Conservation (phyloP, 2,888 invertebrate genomes). For the Cheilosia vernalis region DNA sequence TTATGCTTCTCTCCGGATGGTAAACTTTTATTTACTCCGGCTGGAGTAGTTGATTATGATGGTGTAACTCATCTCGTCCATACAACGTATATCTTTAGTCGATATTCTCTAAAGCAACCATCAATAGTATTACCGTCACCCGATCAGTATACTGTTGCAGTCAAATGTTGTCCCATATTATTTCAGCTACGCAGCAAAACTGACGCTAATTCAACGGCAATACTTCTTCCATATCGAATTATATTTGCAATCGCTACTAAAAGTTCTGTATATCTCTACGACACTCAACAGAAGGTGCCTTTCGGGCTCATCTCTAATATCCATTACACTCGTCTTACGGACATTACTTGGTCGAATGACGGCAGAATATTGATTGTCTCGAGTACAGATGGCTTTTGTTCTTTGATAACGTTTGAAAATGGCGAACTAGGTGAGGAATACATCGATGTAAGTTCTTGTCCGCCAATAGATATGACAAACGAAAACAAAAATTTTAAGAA, state of each 20-base stretch:
- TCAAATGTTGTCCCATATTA: constrained; percentile 91
- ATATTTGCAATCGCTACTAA: constrained; percentile 96
- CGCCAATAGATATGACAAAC: constrained; percentile 76
- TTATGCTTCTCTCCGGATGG: constrained; percentile 97
- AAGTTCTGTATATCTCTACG: constrained; percentile 92
- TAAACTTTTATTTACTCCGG: constrained; percentile 93
- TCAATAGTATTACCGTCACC: constrained; percentile 90
- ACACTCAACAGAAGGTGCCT: constrained; percentile 92
- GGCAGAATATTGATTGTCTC: constrained; percentile 90
- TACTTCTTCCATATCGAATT: constrained; percentile 90
- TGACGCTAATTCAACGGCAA: constrained; percentile 85
- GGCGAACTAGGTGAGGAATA: constrained; percentile 88
- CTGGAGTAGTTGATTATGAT: constrained; percentile 91
- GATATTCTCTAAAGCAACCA: constrained; percentile 88
- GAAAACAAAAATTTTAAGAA: constrained; percentile 76
- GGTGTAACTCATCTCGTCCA: constrained; percentile 86
- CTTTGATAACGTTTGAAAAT: constrained; percentile 90
- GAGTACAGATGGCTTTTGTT: constrained; percentile 95
- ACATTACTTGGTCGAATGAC: constrained; percentile 94
- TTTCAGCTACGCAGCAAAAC: constrained; percentile 85
- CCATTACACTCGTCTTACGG: constrained; percentile 94
- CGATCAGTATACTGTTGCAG: constrained; percentile 92
- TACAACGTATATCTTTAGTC: constrained; percentile 86
- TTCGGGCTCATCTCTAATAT: constrained; percentile 92
- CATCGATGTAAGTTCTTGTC: constrained; percentile 80